A percentile compares a stretch with the other conserved stretches of the same genome.
phyloP scores from a whole-genome alignment of 2,888 invertebrate genomes.

The Synergus itoensis region DNA sequence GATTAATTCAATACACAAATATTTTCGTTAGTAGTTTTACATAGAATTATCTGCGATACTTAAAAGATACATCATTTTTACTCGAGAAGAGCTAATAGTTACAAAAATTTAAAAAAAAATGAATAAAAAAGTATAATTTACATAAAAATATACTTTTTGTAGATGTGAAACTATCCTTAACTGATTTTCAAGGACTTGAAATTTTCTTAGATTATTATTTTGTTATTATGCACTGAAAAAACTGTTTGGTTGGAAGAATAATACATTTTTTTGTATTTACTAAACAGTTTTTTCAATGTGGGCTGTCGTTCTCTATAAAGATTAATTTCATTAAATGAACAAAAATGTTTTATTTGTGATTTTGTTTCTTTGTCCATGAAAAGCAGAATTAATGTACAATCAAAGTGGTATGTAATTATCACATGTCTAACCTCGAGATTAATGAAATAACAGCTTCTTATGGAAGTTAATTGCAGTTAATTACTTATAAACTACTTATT shows the following conservation, averaged over 20 bases:
- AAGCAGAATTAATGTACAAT: not conserved
- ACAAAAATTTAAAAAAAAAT: not conserved
- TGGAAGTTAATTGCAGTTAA: not conserved
- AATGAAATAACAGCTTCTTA: not conserved
- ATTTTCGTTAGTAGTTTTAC: not conserved
- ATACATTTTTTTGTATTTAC: no score
- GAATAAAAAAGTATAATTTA: no score
- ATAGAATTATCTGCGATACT: not conserved
- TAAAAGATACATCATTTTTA: not conserved
- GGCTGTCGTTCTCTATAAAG: not conserved
- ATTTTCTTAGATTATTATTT: not conserved
- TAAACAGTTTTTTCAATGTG: no score
- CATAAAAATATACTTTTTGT: no score
- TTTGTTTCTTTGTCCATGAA: not conserved
- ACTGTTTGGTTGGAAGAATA: no score
- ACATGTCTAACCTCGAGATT: not conserved
- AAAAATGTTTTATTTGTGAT: not conserved
- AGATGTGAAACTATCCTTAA: not conserved
- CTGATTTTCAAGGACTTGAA: not conserved
- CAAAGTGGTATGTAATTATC: not conserved
- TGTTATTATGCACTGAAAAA: no score
- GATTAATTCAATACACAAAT: not conserved
- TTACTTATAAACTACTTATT: not conserved
- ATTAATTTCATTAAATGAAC: not conserved
- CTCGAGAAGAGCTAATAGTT: not conserved